phyloP scores from a whole-genome alignment of 2,113 vertebrate species.

The Ptychochromis oligacanthus region DNA sequence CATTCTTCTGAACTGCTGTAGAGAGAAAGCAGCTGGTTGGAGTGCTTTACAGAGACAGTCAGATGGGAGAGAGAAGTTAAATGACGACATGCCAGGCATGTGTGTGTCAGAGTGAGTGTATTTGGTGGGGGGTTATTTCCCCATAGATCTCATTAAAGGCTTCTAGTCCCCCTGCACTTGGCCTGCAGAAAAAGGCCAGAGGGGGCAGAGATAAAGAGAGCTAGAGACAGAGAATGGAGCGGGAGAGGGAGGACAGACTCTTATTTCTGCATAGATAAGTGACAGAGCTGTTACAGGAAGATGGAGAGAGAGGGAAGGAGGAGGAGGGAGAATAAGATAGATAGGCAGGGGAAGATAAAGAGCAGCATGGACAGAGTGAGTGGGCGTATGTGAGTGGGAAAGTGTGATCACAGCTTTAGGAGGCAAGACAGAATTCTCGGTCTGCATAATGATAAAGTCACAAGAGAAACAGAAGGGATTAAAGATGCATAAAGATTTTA shows the following conservation, averaged over 20 bases:
- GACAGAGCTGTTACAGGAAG: conserved; percentile 32
- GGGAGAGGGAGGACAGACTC: not conserved
- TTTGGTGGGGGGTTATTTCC: conserved; percentile 62
- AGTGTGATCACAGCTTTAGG: conserved; percentile 67
- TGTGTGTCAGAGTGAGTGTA: not conserved
- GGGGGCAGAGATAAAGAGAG: conserved; percentile 14
- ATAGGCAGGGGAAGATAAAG: conserved; percentile 56
- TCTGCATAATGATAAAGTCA: conserved; percentile 45
- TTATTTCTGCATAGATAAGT: conserved; percentile 45
- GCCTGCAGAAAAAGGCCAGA: conserved; percentile 60
- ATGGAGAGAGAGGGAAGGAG: conserved; percentile 5
- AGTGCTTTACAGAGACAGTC: conserved; percentile 6
- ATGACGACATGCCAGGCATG: conserved; percentile 20
- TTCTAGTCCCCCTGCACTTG: conserved; percentile 56
- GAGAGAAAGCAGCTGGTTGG: not conserved
- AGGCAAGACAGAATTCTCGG: conserved; percentile 56
- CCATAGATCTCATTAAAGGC: conserved; percentile 77
- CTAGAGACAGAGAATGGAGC: not conserved
- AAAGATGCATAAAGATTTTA: conserved; percentile 3
- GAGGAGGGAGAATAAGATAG: conserved; percentile 43
- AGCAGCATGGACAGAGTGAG: conserved; percentile 58
- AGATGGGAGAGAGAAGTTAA: conserved; percentile 19
- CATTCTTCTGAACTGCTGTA: conserved; percentile 5
- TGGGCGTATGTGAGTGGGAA: conserved; percentile 67
- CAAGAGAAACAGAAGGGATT: conserved; percentile 36